Base-by-base conservation (phyloP, 2,888 invertebrate species). In the Napeogenes inachia region DNA sequence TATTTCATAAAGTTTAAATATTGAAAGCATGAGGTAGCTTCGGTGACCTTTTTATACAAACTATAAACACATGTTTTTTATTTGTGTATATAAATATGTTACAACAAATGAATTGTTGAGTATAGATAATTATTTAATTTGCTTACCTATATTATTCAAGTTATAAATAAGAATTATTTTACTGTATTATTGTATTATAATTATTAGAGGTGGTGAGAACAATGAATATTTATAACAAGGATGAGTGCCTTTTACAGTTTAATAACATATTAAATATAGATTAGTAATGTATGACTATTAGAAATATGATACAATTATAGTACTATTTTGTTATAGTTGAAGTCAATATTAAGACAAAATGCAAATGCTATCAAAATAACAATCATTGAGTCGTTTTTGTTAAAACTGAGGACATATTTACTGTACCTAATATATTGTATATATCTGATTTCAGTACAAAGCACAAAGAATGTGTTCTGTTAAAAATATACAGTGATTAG, bases 201-300 rank as follows among this genome's bases (percentile, higher is more conserved):
- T 63, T 50, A 56, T 61, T 56, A 57, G 35, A 53, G 57, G 54
- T 65, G 61, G 64, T 57, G 62, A 54, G 63, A 66, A 64, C 64
- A 62, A 61, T 59, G 61, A 78, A 78, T 78, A 76, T 81, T 81
- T 78, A 73, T 81, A 80, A 77, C 80, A 79, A 82, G 82, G 75
- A 85, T 80, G 84, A 86, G 89, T 89, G 89, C 89, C 89, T 89
- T 89, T 86, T 84, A 84, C 75, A 74, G 79, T 77, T 75, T 77
- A 21, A 21, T 21, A 21, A 21, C 21, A 21, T 21, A 77, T 75
- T 72, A 77, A 67, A 68, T 70, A 69, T 78, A 82, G 75, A 77
- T 73, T 81, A 79, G 81, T 76, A 73, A 75, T 78, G 74, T 76
- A 84, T 78, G 85, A 85, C 84, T 86, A 83, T 85, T 86, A 86